phyloP scores from a whole-genome alignment of 2,797 vertebrate species.

The Xenopus petersii region DNA sequence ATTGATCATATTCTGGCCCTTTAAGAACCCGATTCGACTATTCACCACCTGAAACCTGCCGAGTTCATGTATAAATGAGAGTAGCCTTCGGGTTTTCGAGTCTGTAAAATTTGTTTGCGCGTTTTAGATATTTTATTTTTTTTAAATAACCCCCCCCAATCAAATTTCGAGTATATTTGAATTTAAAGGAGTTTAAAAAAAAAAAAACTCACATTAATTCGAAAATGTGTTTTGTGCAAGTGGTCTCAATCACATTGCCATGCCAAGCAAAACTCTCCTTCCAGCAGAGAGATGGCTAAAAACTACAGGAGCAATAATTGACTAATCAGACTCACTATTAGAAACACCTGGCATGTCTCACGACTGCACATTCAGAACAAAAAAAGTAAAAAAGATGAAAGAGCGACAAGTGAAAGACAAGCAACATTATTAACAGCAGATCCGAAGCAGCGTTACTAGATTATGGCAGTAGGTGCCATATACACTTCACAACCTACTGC shows the following conservation, averaged over 20 bases:
- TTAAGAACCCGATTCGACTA: too few relatives aligned
- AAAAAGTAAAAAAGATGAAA: constrained; percentile 28
- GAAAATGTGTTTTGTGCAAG: constrained; percentile 1
- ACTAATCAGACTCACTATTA: constrained; percentile 48
- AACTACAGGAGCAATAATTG: constrained; percentile 48
- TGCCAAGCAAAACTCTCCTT: constrained; percentile 33
- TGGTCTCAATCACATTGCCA: constrained; percentile 32
- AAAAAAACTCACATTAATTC: too few relatives aligned
- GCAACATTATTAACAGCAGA: constrained; percentile 26
- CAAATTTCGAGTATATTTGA: too few relatives aligned
- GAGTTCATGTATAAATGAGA: too few relatives aligned
- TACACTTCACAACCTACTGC: not conserved
- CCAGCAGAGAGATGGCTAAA: constrained; percentile 40
- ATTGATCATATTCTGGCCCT: too few relatives aligned
- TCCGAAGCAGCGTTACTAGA: not conserved
- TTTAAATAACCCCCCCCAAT: too few relatives aligned
- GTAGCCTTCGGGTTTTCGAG: too few relatives aligned
- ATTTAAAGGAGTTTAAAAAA: too few relatives aligned
- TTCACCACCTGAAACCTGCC: too few relatives aligned
- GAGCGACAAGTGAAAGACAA: constrained; percentile 38
- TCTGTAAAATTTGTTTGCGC: too few relatives aligned
- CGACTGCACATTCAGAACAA: constrained; percentile 32
- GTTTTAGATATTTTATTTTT: too few relatives aligned
- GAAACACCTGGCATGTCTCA: constrained; percentile 48
- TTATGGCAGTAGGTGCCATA: constrained; percentile 8